phyloP scores from a whole-genome alignment of 2,888 invertebrate species.

The Drosophila eohydei region DNA sequence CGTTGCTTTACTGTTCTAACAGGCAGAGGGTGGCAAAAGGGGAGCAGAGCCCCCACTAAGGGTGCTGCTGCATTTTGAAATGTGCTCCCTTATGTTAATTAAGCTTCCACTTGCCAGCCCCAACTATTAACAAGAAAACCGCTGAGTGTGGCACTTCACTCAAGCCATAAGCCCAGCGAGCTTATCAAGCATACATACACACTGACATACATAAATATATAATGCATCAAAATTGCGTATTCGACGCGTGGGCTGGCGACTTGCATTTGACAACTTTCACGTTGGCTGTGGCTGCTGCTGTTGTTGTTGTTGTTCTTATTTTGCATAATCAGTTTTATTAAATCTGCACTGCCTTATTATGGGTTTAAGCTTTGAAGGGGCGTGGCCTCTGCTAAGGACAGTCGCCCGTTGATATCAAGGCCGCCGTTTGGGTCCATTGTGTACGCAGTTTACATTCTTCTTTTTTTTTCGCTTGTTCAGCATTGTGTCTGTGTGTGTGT shows the following conservation, averaged over 20 bases:
- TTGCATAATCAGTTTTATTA: constrained; percentile 60
- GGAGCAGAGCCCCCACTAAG: not conserved
- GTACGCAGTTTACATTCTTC: constrained; percentile 41
- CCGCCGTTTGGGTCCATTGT: constrained; percentile 58
- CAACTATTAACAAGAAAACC: constrained; percentile 73
- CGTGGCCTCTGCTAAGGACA: constrained; percentile 42
- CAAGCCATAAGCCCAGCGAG: constrained; percentile 33
- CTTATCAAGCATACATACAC: constrained; percentile 18
- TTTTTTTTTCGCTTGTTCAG: constrained; percentile 9
- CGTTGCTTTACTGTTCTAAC: not conserved
- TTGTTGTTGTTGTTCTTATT: constrained; percentile 16
- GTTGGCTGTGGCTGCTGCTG: constrained; percentile 9
- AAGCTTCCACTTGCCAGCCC: constrained; percentile 70
- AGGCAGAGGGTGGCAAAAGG: not conserved
- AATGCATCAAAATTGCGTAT: constrained; percentile 41
- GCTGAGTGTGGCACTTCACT: constrained; percentile 63
- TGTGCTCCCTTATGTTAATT: constrained; percentile 73
- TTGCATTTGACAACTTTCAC: constrained; percentile 43
- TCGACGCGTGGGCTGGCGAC: constrained; percentile 32
- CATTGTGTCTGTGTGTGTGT: constrained; percentile 7
- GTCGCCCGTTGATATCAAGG: constrained; percentile 56
- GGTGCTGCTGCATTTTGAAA: constrained; percentile 29
- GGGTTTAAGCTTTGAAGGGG: constrained; percentile 45
- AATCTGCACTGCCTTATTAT: constrained; percentile 62
- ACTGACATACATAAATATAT: not conserved